Conservation (phyloP, 2,797 vertebrate species). For the Pseudochirops corinnae region DNA sequence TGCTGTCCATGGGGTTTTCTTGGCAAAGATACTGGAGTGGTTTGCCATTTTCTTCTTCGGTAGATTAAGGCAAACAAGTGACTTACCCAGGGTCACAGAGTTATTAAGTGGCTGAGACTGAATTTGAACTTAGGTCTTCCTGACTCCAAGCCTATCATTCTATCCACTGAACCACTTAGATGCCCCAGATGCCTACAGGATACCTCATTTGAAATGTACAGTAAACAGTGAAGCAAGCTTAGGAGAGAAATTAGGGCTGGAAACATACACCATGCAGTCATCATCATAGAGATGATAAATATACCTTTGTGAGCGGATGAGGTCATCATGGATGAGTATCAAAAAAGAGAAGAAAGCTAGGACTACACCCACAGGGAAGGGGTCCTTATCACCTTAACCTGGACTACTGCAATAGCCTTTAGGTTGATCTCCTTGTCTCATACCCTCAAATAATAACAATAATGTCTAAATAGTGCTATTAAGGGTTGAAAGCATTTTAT, state of each 20-base stretch:
- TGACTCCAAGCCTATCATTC: neutral
- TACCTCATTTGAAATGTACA: neutral
- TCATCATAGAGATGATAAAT: neutral
- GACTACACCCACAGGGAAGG: neutral
- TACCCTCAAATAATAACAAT: neutral
- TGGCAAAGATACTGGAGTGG: neutral
- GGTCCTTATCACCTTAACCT: neutral
- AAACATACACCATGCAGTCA: constrained; percentile 6
- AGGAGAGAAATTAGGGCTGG: constrained; percentile 17
- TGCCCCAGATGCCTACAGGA: neutral
- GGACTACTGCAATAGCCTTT: neutral
- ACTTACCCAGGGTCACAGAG: neutral
- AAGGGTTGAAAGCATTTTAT: too few species aligned
- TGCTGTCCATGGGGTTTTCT: neutral
- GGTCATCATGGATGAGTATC: constrained; percentile 11
- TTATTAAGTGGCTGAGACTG: neutral
- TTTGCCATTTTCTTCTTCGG: neutral
- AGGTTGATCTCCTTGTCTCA: neutral
- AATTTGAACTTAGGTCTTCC: neutral
- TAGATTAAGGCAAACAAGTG: neutral
- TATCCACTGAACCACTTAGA: neutral
- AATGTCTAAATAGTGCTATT: too few species aligned
- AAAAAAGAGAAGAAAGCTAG: constrained; percentile 28
- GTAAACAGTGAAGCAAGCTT: neutral
- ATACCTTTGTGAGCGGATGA: neutral